phyloP scores from a whole-genome alignment of 2,888 invertebrate species.

The Xestia c-nigrum region DNA sequence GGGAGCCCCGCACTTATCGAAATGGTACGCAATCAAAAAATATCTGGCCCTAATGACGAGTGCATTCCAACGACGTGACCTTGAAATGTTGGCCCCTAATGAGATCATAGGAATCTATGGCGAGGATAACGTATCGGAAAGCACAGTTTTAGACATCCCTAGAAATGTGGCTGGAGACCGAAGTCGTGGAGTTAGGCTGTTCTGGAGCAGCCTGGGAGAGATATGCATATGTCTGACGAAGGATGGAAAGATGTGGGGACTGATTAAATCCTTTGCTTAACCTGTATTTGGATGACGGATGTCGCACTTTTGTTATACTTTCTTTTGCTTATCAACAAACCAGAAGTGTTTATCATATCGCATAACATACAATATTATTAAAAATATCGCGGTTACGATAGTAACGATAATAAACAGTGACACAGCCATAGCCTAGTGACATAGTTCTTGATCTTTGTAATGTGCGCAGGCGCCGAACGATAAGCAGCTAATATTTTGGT shows the following conservation, averaged over 20 bases:
- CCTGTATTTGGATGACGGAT: slow-evolving; percentile 6
- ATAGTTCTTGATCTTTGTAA: slow-evolving; percentile 50
- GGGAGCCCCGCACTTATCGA: background rate
- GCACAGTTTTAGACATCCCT: background rate
- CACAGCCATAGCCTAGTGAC: slow-evolving; percentile 44
- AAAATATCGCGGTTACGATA: slow-evolving; percentile 47
- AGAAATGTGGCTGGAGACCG: background rate
- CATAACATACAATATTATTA: slow-evolving; percentile 13
- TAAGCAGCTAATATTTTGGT: slow-evolving; percentile 33
- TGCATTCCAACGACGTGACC: slow-evolving; percentile 22
- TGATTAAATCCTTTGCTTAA: background rate
- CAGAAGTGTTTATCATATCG: slow-evolving; percentile 34
- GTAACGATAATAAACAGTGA: slow-evolving; percentile 51
- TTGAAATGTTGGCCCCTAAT: slow-evolving; percentile 2
- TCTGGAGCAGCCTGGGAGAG: background rate
- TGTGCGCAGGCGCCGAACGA: slow-evolving; percentile 41
- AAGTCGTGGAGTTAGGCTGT: background rate
- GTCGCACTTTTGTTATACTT: background rate
- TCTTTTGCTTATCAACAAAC: slow-evolving; percentile 36
- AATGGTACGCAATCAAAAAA: slow-evolving; percentile 22
- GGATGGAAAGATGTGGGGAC: background rate
- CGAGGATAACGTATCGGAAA: background rate
- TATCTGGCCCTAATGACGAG: slow-evolving; percentile 19
- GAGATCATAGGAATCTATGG: background rate
- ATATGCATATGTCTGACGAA: background rate